Conservation (phyloP, 2,888 invertebrate species). For the Hermaeophaga mercurialis region DNA sequence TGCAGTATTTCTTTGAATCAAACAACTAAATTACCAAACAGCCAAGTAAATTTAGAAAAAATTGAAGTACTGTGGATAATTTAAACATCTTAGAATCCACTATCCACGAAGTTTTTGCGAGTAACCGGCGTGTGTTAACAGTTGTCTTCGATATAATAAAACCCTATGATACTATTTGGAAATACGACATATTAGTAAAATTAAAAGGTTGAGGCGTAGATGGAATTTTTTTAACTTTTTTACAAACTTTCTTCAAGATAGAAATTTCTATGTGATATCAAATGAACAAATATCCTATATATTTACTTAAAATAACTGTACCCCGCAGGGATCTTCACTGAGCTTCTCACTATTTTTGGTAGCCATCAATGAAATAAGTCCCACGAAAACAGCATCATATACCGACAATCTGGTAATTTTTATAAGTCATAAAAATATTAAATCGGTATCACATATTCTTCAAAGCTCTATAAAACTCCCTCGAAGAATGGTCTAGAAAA, state of each 20-base stretch:
- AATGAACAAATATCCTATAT: not conserved
- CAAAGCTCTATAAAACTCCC: not conserved
- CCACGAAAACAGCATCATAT: not conserved
- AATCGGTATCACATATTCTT: not conserved
- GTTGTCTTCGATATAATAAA: slow-evolving; percentile 17
- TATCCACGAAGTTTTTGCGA: slow-evolving; percentile 9
- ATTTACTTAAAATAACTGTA: not conserved
- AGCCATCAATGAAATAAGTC: not conserved
- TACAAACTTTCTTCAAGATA: slow-evolving; percentile 2
- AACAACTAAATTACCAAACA: slow-evolving; percentile 1
- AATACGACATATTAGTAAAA: slow-evolving; percentile 17
- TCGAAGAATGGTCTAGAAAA: slow-evolving; percentile 8
- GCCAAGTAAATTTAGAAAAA: slow-evolving; percentile 19
- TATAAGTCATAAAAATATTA: not conserved
- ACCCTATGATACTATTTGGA: slow-evolving; percentile 16
- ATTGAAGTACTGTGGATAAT: slow-evolving; percentile 10
- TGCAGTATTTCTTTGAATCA: slow-evolving; percentile 7
- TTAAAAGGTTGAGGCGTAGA: not conserved
- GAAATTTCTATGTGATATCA: slow-evolving; percentile 3
- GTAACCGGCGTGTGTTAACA: not conserved
- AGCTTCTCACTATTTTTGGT: not conserved
- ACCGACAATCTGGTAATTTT: too few species aligned
- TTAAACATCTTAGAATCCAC: slow-evolving; percentile 8
- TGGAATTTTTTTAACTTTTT: slow-evolving; percentile 4
- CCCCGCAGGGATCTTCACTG: not conserved